Evolutionary conservation across 2,113 vertebrate species (phyloP), one percentile per base, ranked within the genome.

Genomic region (Rhombomys opimus): DNA sequence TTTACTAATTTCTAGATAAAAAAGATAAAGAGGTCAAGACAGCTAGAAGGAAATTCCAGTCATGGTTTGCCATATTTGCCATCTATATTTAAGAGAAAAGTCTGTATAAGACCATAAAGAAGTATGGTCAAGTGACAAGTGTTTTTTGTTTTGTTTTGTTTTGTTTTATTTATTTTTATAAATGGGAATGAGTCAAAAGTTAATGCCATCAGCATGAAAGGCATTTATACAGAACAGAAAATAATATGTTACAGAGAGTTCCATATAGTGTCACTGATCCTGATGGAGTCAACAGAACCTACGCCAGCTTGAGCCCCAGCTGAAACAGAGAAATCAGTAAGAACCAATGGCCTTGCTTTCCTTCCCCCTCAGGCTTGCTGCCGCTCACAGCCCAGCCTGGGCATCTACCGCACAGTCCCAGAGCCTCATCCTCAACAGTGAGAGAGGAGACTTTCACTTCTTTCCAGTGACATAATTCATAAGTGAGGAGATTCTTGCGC

Each of bases 301-400:
- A 57, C 11, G 0, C 46, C 46, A 89, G 23, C 50, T 89, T 70
- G 50, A 92, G n/a, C 59, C 13, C 57, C 61, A 18, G 1, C 7
- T 41, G 90, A 50, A 63, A 86, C 25, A 70, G 75, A 54, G 18
- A 94, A 82, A 76, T 52, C 80, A 92, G 30, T 76, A 94, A 54
- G 50, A 93, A 35, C 4, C 32, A 30, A 70, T 0, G 2, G 1
- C 61, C 84, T 20, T 54, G 1, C 30, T 76, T 81, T 67, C 9
- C 22, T 94, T 17, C 35, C 1, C 10, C 35, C 32, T 77, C 20
- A 67, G 54, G 68, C 41, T 82, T 46, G 11, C 17, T 87, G 27
- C 25, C 1, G 25, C 65, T 65, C 68, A 70, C 0, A 41, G 14
- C 54, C 4, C 15, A 23, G 2, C 8, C 11, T 38, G 1, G 57